phyloP scores from a whole-genome alignment of 2,888 invertebrate genomes.

The Zaprionus lineosus region DNA sequence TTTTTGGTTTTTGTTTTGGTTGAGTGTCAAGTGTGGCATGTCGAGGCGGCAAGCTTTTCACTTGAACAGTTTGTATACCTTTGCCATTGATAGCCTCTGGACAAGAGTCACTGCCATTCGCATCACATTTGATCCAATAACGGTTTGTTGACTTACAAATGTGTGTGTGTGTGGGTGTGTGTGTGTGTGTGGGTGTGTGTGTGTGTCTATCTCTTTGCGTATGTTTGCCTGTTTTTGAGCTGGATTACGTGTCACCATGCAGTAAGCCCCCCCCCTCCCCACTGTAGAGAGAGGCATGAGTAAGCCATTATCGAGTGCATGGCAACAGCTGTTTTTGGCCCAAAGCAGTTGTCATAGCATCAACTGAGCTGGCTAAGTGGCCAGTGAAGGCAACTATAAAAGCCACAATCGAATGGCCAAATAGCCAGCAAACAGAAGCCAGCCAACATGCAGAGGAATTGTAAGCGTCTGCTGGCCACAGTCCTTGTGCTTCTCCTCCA shows the following conservation, averaged over 20 bases:
- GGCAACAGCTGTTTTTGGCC: constrained; percentile 44
- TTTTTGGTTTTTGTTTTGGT: constrained; percentile 15
- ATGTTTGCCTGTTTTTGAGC: constrained; percentile 15
- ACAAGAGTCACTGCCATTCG: constrained; percentile 38
- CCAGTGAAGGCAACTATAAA: constrained; percentile 29
- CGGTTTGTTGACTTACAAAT: constrained; percentile 21
- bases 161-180: constrained; percentile 7
- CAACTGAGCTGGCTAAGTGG: constrained; percentile 8
- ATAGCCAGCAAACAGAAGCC: constrained; percentile 8
- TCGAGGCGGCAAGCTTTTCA: constrained; percentile 44
- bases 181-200: not conserved
- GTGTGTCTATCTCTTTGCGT: not conserved
- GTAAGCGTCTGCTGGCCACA: constrained; percentile 8
- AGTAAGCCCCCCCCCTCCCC: too few relatives aligned
- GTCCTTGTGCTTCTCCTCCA: constrained; percentile 12
- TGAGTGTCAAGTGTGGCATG: constrained; percentile 67
- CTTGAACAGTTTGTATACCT: constrained; percentile 47
- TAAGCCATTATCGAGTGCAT: constrained; percentile 19
- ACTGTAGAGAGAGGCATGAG: constrained; percentile 11
- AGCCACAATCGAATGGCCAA: not conserved
- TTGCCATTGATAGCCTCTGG: constrained; percentile 55
- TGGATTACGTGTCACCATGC: constrained; percentile 27
- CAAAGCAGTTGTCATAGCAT: constrained; percentile 49
- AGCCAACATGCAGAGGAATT: constrained; percentile 33
- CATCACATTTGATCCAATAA: constrained; percentile 49